Percentiles rank a stretch among this genome's conserved stretches.
Conservation (phyloP, 2,113 vertebrate genomes). For the Bubo bubo region DNA sequence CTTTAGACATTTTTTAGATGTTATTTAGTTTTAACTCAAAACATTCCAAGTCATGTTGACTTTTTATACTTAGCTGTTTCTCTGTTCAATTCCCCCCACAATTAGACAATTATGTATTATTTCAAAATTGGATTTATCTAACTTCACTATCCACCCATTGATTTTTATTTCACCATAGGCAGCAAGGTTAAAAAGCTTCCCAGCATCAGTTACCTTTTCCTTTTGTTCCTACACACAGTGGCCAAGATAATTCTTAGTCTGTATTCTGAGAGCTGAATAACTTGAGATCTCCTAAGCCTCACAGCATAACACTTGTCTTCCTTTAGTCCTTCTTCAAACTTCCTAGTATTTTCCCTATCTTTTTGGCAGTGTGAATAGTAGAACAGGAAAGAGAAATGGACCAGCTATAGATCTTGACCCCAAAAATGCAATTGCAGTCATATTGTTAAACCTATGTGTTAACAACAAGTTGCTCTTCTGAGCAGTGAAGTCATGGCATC, state of each 20-base stretch:
- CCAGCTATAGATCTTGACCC: background rate
- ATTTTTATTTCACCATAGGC: background rate
- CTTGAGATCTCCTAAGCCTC: background rate
- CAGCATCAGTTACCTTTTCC: background rate
- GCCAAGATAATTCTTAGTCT: background rate
- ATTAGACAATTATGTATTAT: background rate
- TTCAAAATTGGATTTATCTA: background rate
- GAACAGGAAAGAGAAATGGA: background rate
- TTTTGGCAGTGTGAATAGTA: background rate
- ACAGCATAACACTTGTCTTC: background rate
- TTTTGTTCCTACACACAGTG: background rate
- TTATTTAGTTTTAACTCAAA: background rate
- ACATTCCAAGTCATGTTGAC: background rate
- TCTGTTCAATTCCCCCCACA: background rate
- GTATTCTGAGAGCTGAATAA: background rate
- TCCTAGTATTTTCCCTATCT: background rate
- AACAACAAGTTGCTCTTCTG: background rate
- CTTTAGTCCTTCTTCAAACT: background rate
- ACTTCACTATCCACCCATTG: background rate
- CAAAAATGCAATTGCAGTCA: background rate
- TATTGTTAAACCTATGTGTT: background rate
- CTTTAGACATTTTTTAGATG: background rate
- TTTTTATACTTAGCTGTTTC: background rate
- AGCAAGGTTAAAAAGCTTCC: background rate
- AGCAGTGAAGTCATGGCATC: background rate